Evolutionary conservation across 2,797 vertebrate genomes (phyloP), one percentile per base, ranked within the genome.

Genomic region (Enteromius anoplus): DNA sequence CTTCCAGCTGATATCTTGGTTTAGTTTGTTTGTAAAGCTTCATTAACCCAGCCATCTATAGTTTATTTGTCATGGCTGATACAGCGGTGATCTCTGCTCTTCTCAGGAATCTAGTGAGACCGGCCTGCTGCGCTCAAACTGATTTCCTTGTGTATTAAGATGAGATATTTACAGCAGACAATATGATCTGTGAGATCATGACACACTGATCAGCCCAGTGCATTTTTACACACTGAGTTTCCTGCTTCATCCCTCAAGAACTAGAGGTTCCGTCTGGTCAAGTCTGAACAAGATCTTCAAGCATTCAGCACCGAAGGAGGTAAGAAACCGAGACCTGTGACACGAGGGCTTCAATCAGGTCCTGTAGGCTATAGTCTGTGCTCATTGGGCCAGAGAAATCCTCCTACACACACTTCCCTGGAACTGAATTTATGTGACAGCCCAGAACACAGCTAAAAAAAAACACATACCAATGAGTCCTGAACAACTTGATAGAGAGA

Each of bases 231-330:
- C 17, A 32, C 68, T 42, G 21, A 55, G 5, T 10, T n/a, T 73
- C 70, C 70, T 72, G 45, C 7, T 26, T 60, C 23, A 42, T 26
- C 60, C 34, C 34, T 75, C 68, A 23, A 9, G 9, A 12, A 10
- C 23, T 10, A 7, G 4, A 32, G 14, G 69, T 26, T 17, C 34
- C 1, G 8, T 21, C n/a, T 8, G 40, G 45, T 45, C 75, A 64
- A 77, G 75, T 47, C 75, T 64, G 75, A 77, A 77, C 75, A 77
- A 47, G 75, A 77, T 29, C 55, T 7, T 6, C 2, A 76, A 42
- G 6, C 23, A 76, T 10, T 37, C 75, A 29, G 15, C 2, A 29
- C 12, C 14, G 11, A 12, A 62, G 23, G 12, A 6, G 11, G 14
- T 29, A 23, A 26, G 23, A 11, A 58, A 12, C 55, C 26, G 23